These are phyloP conservation scores for Aix galericulata DNA, from an alignment of 2,113 vertebrate species.

Conservation along the genomic window DNA sequence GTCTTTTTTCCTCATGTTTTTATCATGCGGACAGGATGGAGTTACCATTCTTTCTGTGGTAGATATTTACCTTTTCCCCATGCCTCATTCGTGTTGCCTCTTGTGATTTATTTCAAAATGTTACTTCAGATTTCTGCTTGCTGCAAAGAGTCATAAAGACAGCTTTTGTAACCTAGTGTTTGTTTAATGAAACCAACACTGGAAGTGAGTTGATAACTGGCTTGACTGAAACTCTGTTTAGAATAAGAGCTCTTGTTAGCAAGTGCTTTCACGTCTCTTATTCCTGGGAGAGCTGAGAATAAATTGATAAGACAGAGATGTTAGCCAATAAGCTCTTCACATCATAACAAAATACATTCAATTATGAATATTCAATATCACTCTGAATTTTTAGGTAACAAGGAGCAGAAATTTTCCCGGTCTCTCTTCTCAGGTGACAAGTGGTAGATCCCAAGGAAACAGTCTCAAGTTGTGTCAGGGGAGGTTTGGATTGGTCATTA, in stretches of 20 bases:
- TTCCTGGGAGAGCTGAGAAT: background rate
- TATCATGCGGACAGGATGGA: background rate
- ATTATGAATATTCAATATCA: background rate
- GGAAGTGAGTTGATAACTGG: slow-evolving; percentile 6
- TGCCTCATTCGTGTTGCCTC: background rate
- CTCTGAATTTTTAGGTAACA: background rate
- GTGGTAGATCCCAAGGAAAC: background rate
- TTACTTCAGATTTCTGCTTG: background rate
- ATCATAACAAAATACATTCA: background rate
- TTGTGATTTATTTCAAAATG: background rate
- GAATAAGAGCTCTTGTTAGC: background rate
- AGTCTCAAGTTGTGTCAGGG: background rate
- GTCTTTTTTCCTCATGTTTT: background rate
- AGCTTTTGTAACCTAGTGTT: slow-evolving; percentile 7
- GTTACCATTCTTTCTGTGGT: background rate
- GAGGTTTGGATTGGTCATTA: background rate
- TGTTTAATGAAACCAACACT: background rate
- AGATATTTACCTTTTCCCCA: background rate
- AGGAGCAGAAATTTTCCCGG: background rate
- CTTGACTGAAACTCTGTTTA: background rate
- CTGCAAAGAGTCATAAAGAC: background rate
- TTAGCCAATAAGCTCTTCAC: background rate
- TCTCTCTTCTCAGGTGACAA: background rate
- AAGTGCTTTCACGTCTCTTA: background rate
- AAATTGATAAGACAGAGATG: rapidly evolving